A percentile compares a stretch with the other conserved stretches of the same genome.
phyloP scores from a whole-genome alignment of 2,113 vertebrate species.

The Oncorhynchus kisutch region DNA sequence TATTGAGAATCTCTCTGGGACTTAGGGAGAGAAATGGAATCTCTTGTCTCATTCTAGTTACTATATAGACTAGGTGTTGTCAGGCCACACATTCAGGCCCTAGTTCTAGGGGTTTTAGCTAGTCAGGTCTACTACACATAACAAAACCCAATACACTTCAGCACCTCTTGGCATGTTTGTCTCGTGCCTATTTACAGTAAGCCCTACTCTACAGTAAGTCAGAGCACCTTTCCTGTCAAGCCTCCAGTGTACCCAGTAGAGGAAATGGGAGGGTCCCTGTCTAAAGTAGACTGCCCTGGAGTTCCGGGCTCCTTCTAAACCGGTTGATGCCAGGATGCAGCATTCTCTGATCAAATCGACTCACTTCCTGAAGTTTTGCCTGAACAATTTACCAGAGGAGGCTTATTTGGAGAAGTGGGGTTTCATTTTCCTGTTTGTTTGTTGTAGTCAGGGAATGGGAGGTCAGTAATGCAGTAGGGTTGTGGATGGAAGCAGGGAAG shows the following conservation, averaged over 20 bases:
- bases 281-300: slow-evolving; percentile 7
- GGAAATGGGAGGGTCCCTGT: slow-evolving; percentile 19
- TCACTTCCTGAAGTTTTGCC: slow-evolving; percentile 39
- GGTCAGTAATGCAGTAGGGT: background rate
- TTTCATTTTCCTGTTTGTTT: slow-evolving; percentile 21
- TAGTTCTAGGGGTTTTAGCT: background rate
- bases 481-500: background rate
- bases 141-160: no score
- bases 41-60: background rate
- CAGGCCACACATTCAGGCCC: no score
- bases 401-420: slow-evolving; percentile 15
- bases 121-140: no score
- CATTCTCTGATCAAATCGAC: slow-evolving; percentile 40
- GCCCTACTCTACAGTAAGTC: background rate
- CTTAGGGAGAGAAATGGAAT: background rate
- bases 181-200: no score
- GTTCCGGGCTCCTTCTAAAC: slow-evolving; percentile 7
- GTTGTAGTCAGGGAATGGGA: background rate
- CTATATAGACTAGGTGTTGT: no score
- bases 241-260: slow-evolving; percentile 13
- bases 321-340: slow-evolving; percentile 40
- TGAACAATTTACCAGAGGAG: slow-evolving; percentile 15
- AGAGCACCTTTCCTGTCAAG: slow-evolving; percentile 12
- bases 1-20: slow-evolving; percentile 32
- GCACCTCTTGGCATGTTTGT: no score